Percentiles rank a stretch among this genome's conserved stretches.
These are phyloP conservation scores for Perca schrenkii DNA, from an alignment of 2,113 vertebrate genomes.

Conservation along the genomic window DNA sequence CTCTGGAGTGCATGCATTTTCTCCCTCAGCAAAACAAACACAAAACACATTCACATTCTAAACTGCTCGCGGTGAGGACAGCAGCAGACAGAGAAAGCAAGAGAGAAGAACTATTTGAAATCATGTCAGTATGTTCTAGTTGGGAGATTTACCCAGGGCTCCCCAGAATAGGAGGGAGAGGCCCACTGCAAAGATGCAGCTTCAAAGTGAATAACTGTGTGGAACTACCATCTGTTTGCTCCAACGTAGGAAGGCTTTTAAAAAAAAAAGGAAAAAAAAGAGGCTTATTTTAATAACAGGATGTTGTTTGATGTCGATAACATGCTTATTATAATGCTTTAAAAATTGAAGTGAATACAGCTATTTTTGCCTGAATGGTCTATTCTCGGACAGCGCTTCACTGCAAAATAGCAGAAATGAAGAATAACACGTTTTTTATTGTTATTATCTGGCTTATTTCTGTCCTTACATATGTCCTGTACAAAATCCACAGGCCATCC, in stretches of 20 bases:
- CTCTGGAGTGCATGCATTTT: conserved; percentile 78
- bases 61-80: conserved; percentile 49
- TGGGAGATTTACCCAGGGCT: conserved; percentile 61
- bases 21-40: conserved; percentile 87
- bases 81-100: conserved; percentile 44
- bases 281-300: conserved; percentile 42
- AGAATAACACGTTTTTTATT: not conserved
- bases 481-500: conserved; percentile 1
- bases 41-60: conserved; percentile 73
- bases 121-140: conserved; percentile 66
- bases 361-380: conserved; percentile 20
- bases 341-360: conserved; percentile 35
- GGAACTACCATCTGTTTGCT: conserved; percentile 63
- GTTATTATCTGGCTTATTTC: conserved; percentile 6
- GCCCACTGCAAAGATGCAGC: conserved; percentile 32
- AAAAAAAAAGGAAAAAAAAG: conserved; percentile 4
- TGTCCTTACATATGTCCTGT: not conserved
- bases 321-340: conserved; percentile 38
- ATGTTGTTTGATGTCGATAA: conserved; percentile 59
- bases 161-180: conserved; percentile 29
- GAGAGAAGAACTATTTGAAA: conserved; percentile 59
- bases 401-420: conserved; percentile 12
- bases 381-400: conserved; percentile 7
- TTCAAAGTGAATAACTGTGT: conserved; percentile 70
- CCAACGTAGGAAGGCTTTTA: conserved; percentile 44